Percentiles rank a stretch among this genome's conserved stretches.
phyloP scores from a whole-genome alignment of 2,888 invertebrate species.

The Tupiocoris notatus region DNA sequence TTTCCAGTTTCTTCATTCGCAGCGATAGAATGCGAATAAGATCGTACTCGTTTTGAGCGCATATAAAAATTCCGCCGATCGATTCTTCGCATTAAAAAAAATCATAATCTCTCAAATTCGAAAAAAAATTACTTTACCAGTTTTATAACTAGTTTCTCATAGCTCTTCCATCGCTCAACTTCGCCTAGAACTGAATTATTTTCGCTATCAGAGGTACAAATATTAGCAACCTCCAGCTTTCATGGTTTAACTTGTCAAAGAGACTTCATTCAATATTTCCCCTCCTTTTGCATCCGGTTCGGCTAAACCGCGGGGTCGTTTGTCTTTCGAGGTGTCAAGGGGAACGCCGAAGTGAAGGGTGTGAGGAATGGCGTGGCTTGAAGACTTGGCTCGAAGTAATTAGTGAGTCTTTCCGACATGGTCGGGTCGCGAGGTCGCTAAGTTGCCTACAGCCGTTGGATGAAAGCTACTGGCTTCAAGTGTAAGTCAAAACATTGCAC shows the following conservation, averaged over 20 bases:
- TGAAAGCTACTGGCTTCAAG: neutral
- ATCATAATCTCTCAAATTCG: no score
- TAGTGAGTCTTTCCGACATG: neutral
- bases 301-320: neutral
- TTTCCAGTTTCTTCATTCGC: no score
- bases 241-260: neutral
- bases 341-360: neutral
- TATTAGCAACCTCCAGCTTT: neutral
- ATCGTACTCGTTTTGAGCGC: no score
- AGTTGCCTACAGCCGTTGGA: neutral
- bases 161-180: no score
- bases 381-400: neutral
- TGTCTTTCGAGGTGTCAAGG: neutral
- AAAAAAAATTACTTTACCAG: no score
- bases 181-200: no score
- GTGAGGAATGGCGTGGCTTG: neutral
- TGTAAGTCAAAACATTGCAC: neutral
- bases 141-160: no score
- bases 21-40: no score
- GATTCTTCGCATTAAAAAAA: no score
- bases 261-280: neutral
- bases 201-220: no score
- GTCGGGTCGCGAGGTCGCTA: neutral
- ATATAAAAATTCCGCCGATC: no score
- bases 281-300: neutral